These are phyloP conservation scores for Myrmecobius fasciatus DNA, from an alignment of 2,113 vertebrate species.

Conservation along the genomic window DNA sequence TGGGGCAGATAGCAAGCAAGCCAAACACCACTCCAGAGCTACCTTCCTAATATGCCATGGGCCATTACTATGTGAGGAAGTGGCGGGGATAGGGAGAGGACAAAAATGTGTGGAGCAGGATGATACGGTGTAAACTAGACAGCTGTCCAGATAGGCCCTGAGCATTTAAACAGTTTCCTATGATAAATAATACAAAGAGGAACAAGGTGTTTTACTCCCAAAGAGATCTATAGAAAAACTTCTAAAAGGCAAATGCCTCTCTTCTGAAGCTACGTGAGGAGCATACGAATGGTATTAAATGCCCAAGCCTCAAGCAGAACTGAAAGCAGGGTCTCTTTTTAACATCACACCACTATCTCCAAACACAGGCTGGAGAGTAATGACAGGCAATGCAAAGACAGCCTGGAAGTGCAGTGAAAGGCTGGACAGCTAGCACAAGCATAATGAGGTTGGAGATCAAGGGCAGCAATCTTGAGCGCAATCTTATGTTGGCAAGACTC, in stretches of 20 bases:
- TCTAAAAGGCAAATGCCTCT: neutral
- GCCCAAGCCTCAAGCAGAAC: neutral
- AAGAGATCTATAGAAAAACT: neutral
- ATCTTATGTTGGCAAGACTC: neutral
- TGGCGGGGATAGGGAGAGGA: neutral
- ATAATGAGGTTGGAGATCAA: neutral
- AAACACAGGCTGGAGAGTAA: neutral
- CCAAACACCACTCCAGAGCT: neutral
- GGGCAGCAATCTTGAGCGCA: neutral
- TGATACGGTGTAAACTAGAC: neutral
- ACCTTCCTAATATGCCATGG: neutral
- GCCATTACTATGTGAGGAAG: neutral
- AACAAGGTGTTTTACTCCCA: neutral
- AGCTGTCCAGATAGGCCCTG: neutral
- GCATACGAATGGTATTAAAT: neutral
- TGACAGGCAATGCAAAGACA: neutral
- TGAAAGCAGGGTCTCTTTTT: neutral
- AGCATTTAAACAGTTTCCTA: slow-evolving; percentile 2
- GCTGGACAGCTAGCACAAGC: neutral
- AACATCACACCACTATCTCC: neutral
- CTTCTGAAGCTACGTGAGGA: neutral
- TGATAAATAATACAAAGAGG: neutral
- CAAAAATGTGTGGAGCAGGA: neutral
- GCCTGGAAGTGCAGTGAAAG: neutral
- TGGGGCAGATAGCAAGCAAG: neutral